Percentiles rank a stretch among this genome's conserved stretches.
phyloP scores from a whole-genome alignment of 2,888 invertebrate species.

The Tachystola acroxantha region DNA sequence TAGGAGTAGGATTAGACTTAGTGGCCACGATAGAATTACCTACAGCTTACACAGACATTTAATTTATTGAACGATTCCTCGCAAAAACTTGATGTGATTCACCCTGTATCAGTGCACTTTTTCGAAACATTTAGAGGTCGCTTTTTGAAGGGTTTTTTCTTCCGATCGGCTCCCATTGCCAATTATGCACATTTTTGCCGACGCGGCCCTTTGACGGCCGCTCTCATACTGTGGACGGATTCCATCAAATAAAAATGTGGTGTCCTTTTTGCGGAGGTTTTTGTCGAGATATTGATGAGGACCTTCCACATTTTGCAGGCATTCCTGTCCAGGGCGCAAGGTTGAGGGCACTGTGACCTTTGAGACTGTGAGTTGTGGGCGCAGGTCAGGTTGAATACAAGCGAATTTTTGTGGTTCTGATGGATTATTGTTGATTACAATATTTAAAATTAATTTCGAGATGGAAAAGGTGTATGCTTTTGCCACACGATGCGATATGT shows the following conservation, averaged over 20 bases:
- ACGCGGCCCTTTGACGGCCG: slow-evolving; percentile 61
- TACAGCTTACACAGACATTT: no score
- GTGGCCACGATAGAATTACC: no score
- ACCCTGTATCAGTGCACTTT: slow-evolving; percentile 69
- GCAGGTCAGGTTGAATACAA: no score
- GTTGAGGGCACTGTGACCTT: slow-evolving; percentile 19
- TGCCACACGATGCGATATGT: no score
- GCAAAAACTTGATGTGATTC: no score
- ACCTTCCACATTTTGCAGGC: slow-evolving; percentile 57
- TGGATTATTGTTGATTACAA: no score
- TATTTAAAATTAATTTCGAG: no score
- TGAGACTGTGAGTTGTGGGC: no score
- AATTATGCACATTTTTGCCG: slow-evolving; percentile 78
- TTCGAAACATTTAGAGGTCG: slow-evolving; percentile 72
- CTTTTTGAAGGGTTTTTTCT: slow-evolving; percentile 72
- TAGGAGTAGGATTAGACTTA: no score
- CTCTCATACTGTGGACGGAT: slow-evolving; percentile 49
- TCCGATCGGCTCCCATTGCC: slow-evolving; percentile 51
- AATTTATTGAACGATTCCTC: no score
- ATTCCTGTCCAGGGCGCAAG: slow-evolving; percentile 36
- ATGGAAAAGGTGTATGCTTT: no score
- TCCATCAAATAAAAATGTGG: slow-evolving; percentile 74
- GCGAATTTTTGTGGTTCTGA: no score
- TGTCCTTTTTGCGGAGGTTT: slow-evolving; percentile 62
- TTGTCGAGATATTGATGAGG: slow-evolving; percentile 69